A percentile compares a stretch with the other conserved stretches of the same genome.
These are phyloP conservation scores for Ryuthela nishihirai DNA, from an alignment of 2,888 invertebrate species.

Conservation along the genomic window DNA sequence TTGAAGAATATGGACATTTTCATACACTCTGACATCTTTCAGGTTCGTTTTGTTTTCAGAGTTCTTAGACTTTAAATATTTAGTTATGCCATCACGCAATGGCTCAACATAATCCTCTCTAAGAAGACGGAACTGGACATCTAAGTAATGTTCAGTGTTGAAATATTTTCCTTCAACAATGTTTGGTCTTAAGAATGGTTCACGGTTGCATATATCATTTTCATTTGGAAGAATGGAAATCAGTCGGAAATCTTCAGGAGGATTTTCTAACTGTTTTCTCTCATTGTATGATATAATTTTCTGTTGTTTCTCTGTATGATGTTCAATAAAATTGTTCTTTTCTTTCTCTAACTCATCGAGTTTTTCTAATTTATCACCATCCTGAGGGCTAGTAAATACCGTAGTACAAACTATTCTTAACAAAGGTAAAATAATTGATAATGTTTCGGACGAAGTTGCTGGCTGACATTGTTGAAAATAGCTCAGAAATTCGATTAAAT, in stretches of 20 bases:
- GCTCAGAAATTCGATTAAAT: constrained; percentile 11
- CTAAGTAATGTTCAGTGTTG: constrained; percentile 67
- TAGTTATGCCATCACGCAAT: constrained; percentile 62
- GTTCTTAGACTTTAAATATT: constrained; percentile 51
- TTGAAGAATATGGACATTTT: constrained; percentile 45
- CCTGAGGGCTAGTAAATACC: background rate
- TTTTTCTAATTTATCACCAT: background rate
- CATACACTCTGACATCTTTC: constrained; percentile 45
- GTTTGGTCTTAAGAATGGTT: constrained; percentile 58
- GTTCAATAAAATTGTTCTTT: constrained; percentile 5
- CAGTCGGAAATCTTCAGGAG: constrained; percentile 25
- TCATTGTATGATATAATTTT: constrained; percentile 11
- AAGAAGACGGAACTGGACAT: constrained; percentile 71
- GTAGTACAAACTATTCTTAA: constrained; percentile 6
- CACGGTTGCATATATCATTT: constrained; percentile 13
- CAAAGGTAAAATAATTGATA: constrained; percentile 12
- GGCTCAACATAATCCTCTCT: constrained; percentile 76
- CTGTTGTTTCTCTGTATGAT: background rate
- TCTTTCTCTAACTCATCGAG: constrained; percentile 12
- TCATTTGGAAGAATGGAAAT: constrained; percentile 21
- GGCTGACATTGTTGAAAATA: constrained; percentile 12
- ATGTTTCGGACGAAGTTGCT: constrained; percentile 11
- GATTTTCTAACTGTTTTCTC: constrained; percentile 8
- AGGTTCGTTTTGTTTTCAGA: constrained; percentile 46
- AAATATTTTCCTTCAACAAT: constrained; percentile 62